phyloP scores from a whole-genome alignment of 2,113 vertebrate genomes.

The Myrmecobius fasciatus region DNA sequence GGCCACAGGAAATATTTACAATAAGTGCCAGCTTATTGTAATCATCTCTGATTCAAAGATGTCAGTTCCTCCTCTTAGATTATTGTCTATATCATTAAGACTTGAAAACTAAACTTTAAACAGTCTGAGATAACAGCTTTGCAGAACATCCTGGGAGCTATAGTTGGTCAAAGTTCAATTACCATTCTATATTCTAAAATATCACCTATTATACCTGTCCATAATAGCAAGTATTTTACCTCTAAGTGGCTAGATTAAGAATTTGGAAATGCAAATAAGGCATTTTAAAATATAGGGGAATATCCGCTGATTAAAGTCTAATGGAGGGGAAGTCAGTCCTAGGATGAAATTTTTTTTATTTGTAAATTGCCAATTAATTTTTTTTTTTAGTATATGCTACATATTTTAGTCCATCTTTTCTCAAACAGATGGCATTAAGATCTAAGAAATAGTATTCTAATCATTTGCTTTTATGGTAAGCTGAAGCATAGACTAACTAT shows the following conservation, averaged over 20 bases:
- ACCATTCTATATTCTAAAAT: constrained; percentile 12
- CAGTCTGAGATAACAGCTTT: constrained; percentile 35
- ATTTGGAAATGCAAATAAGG: background rate
- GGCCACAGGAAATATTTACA: background rate
- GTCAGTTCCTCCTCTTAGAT: background rate
- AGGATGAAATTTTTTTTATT: background rate
- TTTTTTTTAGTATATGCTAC: background rate
- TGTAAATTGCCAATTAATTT: background rate
- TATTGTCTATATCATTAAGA: background rate
- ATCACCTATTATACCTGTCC: background rate
- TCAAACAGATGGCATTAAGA: background rate
- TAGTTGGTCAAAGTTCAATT: constrained; percentile 12
- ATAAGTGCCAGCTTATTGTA: background rate
- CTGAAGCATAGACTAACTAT: background rate
- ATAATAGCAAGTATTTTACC: constrained; percentile 28
- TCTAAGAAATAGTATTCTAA: background rate
- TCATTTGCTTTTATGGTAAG: background rate
- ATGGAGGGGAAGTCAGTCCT: background rate
- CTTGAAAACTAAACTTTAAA: constrained; percentile 17
- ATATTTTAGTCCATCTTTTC: background rate
- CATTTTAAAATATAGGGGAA: constrained; percentile 15
- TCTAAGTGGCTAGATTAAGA: constrained; percentile 9
- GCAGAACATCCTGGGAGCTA: background rate
- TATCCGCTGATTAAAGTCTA: constrained; percentile 4
- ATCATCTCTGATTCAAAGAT: background rate